Conservation (phyloP, 2,797 vertebrate species). For the Pelobates cultripes region DNA sequence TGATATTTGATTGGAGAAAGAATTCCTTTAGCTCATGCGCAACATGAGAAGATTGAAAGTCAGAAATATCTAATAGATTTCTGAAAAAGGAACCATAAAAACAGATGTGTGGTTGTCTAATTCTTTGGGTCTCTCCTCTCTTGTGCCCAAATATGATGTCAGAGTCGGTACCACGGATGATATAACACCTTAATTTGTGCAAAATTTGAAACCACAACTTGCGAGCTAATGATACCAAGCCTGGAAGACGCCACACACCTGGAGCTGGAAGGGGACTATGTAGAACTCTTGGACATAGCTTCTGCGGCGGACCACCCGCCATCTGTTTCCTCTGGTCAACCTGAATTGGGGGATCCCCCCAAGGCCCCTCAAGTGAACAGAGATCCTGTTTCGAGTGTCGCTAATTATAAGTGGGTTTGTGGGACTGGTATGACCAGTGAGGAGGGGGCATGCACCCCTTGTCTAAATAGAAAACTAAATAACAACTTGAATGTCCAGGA, state of each 20-base stretch:
- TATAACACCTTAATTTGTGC: background rate
- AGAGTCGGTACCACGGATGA: background rate
- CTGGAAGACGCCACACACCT: slow-evolving; percentile 70
- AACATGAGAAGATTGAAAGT: no score
- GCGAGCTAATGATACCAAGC: slow-evolving; percentile 71
- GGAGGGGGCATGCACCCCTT: slow-evolving; percentile 77
- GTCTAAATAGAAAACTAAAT: slow-evolving; percentile 71
- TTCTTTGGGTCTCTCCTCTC: no score
- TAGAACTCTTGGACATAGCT: slow-evolving; percentile 81
- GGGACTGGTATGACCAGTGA: slow-evolving; percentile 63
- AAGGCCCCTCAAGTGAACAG: slow-evolving; percentile 23
- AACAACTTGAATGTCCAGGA: slow-evolving; percentile 64
- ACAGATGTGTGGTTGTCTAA: no score
- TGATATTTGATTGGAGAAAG: no score
- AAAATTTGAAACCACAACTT: slow-evolving; percentile 49
- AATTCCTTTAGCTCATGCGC: no score
- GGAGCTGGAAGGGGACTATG: slow-evolving; percentile 82
- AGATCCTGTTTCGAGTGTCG: slow-evolving; percentile 35
- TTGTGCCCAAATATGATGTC: no score
- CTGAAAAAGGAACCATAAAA: no score
- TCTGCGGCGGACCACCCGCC: slow-evolving; percentile 64
- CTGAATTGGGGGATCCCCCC: background rate
- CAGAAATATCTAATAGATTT: no score
- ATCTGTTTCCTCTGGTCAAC: background rate
- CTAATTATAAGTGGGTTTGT: slow-evolving; percentile 59